phyloP scores from a whole-genome alignment of 2,888 invertebrate species.

The Limnephilus auricula region DNA sequence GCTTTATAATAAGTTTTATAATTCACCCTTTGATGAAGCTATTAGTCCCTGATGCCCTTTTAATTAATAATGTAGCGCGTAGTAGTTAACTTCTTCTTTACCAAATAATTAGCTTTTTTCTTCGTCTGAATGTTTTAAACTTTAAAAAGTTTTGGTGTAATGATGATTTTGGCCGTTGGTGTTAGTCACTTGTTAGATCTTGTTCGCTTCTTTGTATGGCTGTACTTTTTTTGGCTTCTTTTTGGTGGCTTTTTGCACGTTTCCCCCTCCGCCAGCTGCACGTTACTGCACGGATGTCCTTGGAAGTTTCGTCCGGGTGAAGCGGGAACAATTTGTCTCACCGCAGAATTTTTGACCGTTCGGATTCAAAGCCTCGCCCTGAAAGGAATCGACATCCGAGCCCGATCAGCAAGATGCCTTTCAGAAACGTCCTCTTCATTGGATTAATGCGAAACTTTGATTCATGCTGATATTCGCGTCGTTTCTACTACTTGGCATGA shows the following conservation, averaged over 20 bases:
- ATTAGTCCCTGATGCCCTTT: not conserved
- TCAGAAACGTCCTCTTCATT: slow-evolving; percentile 6
- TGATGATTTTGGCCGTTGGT: not conserved
- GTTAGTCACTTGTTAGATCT: not conserved
- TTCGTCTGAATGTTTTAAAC: not conserved
- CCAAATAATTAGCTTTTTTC: not conserved
- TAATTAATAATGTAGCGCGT: not conserved
- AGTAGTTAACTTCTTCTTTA: not conserved
- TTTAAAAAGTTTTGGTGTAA: not conserved
- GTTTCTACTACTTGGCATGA: slow-evolving; percentile 2
- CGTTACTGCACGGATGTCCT: slow-evolving; percentile 9
- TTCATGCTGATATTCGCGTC: not conserved
- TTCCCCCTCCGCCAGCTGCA: slow-evolving; percentile 15
- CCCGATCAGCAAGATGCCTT: not conserved
- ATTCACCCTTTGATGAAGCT: not conserved
- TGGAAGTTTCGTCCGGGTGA: not conserved
- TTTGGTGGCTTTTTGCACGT: not conserved
- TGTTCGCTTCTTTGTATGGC: not conserved
- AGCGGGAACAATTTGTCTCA: not conserved
- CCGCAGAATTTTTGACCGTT: slow-evolving; percentile 2
- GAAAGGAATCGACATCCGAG: not conserved
- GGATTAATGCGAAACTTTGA: not conserved
- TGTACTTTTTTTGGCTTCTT: not conserved
- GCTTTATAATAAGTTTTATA: not conserved
- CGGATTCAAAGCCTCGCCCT: not conserved